Base-by-base conservation (phyloP, 2,888 invertebrate genomes). In the Seira sanloemensis region DNA sequence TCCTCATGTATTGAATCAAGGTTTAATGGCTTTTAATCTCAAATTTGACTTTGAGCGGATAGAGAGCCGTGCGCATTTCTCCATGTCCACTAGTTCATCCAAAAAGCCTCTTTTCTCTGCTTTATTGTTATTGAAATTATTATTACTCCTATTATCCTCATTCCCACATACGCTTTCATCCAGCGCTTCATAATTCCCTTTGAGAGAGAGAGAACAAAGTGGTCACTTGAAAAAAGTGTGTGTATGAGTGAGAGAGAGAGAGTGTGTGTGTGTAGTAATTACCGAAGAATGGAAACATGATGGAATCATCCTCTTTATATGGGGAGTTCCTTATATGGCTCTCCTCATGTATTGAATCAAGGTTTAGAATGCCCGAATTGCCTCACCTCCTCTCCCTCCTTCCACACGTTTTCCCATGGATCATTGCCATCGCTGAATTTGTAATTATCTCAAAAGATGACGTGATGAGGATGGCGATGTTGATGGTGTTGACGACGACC, bases 311-410 rank as follows among this genome's bases (percentile, higher is more conserved):
- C 9, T 76, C 76, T 65, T 18, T 67, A 76, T 77, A 77, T 77
- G 77, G 77, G 77, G 58, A 58, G 50, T 77, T 37, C 77, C 77
- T 77, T 77, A 77, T 77, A 69, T 77, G 77, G 77, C 66, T 58
- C n/a, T 7, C 58, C 2, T n/a, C n/a, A n/a, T n/a, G n/a, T n/a
- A n/a, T n/a, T n/a, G n/a, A n/a, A n/a, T n/a, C n/a, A n/a, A n/a
- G n/a, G n/a, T n/a, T n/a, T n/a, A n/a, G n/a, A n/a, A n/a, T n/a
- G 7, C 58, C 58, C 58, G 16, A 18, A 7, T 18, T 58, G 21
- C 66, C 66, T 24, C 66, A 66, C 27, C 68, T 68, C n/a, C 68
- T 26, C 26, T 68, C 68, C 18, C 2, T 26, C 26, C 26, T 26
- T 26, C 68, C 26, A 1, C 25, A 68, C 68, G n/a, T 68, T 4